phyloP scores from a whole-genome alignment of 2,113 vertebrate species.

The Pseudonaja textilis region DNA sequence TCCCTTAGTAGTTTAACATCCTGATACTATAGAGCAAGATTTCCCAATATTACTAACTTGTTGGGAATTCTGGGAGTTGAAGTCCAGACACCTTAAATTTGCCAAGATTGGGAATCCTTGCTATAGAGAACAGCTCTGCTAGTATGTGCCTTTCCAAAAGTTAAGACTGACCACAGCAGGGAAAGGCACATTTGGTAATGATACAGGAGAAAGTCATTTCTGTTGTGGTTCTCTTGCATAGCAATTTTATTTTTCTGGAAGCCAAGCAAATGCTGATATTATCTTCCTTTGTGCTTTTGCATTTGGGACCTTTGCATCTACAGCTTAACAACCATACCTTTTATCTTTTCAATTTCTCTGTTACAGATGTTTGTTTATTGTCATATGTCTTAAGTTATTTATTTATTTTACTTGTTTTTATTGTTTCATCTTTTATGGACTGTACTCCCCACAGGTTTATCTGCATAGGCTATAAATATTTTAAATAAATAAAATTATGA shows the following conservation, averaged over 20 bases:
- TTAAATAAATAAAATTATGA: background rate
- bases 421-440: background rate
- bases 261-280: background rate
- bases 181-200: background rate
- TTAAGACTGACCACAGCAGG: background rate
- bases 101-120: too few species aligned
- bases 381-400: background rate
- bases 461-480: background rate
- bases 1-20: background rate
- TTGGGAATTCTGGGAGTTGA: too few species aligned
- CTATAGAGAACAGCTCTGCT: too few species aligned
- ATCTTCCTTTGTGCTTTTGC: background rate
- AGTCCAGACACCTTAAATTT: too few species aligned
- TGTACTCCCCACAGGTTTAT: background rate
- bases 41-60: too few species aligned
- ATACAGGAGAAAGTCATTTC: background rate
- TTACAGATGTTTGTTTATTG: background rate
- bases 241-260: background rate
- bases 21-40: background rate
- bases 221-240: too few species aligned
- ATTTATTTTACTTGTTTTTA: background rate
- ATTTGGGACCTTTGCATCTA: background rate
- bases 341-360: background rate
- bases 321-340: background rate
- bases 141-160: background rate